phyloP scores from a whole-genome alignment of 1,140 invertebrate species.

The Zaprionus tsacasi region DNA sequence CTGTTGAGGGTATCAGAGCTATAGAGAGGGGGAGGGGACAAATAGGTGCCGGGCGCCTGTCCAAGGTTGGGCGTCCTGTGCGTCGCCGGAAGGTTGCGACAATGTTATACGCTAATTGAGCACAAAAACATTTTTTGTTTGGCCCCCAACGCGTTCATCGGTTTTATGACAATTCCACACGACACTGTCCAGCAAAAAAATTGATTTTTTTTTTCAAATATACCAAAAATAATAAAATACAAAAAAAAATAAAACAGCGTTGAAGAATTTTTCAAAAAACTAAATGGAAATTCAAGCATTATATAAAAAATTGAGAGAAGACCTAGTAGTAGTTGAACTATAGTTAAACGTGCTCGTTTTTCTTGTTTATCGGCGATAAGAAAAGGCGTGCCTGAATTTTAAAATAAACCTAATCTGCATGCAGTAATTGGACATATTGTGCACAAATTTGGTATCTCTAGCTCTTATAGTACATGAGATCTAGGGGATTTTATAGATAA shows the following conservation, averaged over 20 bases:
- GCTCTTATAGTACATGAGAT: not conserved
- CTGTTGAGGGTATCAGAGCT: conserved; percentile 58
- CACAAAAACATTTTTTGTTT: conserved; percentile 63
- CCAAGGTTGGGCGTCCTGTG: not conserved
- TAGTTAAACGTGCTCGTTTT: no score
- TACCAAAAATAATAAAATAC: no score
- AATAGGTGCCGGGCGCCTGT: conserved; percentile 9
- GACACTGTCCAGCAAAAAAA: conserved; percentile 50
- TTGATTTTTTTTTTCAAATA: not conserved
- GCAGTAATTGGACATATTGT: no score
- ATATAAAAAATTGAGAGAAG: not conserved
- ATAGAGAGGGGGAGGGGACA: not conserved
- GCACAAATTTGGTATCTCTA: no score
- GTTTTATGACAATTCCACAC: conserved; percentile 55
- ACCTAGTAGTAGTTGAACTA: no score
- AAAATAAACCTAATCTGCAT: no score
- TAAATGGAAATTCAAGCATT: not conserved
- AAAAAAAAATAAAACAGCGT: no score
- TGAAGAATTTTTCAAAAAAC: not conserved
- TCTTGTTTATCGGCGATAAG: no score
- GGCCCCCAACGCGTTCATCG: conserved; percentile 23
- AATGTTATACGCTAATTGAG: conserved; percentile 77
- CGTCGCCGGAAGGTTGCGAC: conserved; percentile 63
- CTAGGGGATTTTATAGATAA: no score
- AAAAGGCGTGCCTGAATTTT: no score